Percentiles rank a stretch among this genome's conserved stretches.
Conservation (phyloP, 2,888 invertebrate genomes). For the Eupithecia pulchellata region DNA sequence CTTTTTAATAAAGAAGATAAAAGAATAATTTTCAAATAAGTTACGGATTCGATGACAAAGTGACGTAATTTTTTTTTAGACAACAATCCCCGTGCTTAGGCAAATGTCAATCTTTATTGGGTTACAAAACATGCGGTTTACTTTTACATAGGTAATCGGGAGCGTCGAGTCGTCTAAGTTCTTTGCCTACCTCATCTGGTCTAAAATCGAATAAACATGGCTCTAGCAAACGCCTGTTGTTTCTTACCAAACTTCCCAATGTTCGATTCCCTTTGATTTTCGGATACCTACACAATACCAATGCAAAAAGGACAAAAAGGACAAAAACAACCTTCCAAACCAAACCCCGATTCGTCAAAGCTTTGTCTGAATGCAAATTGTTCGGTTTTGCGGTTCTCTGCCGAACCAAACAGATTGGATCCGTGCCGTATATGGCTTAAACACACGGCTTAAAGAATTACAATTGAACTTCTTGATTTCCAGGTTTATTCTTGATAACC, state of each 20-base stretch:
- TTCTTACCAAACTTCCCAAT: background rate
- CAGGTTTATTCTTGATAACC: no score
- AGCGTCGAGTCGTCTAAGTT: background rate
- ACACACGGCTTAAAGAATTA: constrained; percentile 14
- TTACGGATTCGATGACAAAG: no score
- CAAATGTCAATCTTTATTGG: background rate
- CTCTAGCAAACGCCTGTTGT: background rate
- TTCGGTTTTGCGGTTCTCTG: constrained; percentile 7
- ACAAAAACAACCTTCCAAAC: background rate
- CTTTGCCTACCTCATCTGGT: background rate
- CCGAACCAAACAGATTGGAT: constrained; percentile 8
- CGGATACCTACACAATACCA: background rate
- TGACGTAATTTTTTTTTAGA: no score
- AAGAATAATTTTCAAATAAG: no score
- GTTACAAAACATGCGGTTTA: background rate
- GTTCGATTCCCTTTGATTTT: constrained; percentile 1
- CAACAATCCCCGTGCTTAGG: no score
- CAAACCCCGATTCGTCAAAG: constrained; percentile 10
- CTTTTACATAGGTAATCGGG: background rate
- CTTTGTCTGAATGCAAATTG: constrained; percentile 14
- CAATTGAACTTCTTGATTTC: background rate
- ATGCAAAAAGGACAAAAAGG: constrained; percentile 5
- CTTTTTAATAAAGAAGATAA: no score
- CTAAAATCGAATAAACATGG: background rate
- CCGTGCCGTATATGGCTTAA: constrained; percentile 15